Percentiles rank a stretch among this genome's conserved stretches.
Evolutionary conservation across 2,113 vertebrate genomes (phyloP).

Genomic region (Microtus oregoni): DNA sequence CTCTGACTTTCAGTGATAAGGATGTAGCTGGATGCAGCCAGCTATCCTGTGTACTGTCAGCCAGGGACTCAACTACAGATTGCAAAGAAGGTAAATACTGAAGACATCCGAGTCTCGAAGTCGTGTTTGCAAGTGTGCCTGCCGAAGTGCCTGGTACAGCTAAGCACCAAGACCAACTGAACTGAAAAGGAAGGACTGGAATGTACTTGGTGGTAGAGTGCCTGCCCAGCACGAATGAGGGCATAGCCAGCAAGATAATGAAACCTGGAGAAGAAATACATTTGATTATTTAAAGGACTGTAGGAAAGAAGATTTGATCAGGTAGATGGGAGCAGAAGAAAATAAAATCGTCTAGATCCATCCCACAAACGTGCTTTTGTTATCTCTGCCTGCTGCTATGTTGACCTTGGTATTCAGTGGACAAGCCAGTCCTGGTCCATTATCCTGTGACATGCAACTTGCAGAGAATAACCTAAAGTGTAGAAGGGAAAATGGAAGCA

Average conservation of each 20-base stretch:
- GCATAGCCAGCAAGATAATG: background rate
- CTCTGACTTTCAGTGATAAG: background rate
- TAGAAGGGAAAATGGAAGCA: no score
- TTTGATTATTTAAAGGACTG: background rate
- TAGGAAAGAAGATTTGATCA: slow-evolving; percentile 29
- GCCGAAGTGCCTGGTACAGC: background rate
- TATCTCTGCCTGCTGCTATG: background rate
- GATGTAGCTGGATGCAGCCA: background rate
- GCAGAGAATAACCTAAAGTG: no score
- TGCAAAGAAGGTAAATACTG: background rate
- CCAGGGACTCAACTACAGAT: background rate
- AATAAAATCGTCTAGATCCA: background rate
- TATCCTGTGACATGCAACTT: no score
- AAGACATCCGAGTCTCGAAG: background rate
- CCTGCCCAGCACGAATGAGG: background rate
- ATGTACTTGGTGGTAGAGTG: background rate
- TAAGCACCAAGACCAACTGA: background rate
- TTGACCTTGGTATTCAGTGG: no score
- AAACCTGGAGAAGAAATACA: background rate
- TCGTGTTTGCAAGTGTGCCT: background rate
- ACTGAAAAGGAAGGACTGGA: background rate
- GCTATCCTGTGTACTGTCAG: background rate
- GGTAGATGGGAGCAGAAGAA: background rate
- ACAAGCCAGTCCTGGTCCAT: no score
- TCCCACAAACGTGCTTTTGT: background rate